phyloP scores from a whole-genome alignment of 2,888 invertebrate genomes.

The Ennomos quercinarius region DNA sequence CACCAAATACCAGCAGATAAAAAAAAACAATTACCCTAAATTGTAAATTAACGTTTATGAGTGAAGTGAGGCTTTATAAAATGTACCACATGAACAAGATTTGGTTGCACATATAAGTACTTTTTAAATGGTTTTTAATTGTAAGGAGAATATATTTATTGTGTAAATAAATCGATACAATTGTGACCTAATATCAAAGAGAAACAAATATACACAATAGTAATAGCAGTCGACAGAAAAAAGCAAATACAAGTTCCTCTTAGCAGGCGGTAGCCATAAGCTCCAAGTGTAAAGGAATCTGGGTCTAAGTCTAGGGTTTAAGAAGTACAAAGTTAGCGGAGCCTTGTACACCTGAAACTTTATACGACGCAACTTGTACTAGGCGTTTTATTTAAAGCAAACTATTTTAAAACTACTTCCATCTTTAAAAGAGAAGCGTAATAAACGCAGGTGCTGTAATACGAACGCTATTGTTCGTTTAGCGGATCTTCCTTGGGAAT shows the following conservation, averaged over 20 bases:
- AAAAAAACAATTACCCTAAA: no score
- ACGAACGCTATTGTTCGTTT: constrained; percentile 7
- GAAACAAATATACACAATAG: not conserved
- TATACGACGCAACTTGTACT: constrained; percentile 59
- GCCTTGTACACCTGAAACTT: constrained; percentile 54
- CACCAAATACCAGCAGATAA: no score
- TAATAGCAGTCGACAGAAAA: constrained; percentile 9
- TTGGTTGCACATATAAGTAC: no score
- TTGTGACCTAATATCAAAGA: no score
- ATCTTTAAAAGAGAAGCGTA: constrained; percentile 53
- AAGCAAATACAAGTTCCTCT: constrained; percentile 13
- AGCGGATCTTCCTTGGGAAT: no score
- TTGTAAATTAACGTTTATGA: no score
- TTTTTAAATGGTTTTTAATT: no score
- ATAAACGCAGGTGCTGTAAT: constrained; percentile 40
- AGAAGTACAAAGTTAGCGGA: constrained; percentile 41
- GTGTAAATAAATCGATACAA: no score
- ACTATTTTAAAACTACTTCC: constrained; percentile 73
- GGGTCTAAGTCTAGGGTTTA: constrained; percentile 30
- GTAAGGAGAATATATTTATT: no score
- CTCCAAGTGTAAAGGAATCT: constrained; percentile 38
- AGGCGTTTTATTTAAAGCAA: constrained; percentile 40
- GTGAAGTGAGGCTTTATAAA: no score
- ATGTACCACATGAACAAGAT: no score
- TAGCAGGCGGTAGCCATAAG: constrained; percentile 13